These are phyloP conservation scores for Catagonus wagneri DNA, from an alignment of 2,113 vertebrate species.

Conservation along the genomic window DNA sequence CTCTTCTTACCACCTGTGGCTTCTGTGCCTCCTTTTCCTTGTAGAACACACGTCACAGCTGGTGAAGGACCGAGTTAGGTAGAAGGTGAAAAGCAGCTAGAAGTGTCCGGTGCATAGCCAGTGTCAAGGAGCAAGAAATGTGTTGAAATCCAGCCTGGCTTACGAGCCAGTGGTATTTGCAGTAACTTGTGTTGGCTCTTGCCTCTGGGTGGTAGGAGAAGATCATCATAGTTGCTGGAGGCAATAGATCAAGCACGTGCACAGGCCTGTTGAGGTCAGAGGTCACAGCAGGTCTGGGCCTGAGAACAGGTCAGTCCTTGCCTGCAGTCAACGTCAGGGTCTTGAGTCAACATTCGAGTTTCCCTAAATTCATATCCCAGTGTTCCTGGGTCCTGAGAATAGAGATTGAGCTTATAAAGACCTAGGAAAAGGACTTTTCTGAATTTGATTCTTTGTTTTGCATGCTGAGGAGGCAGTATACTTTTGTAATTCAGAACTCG, in stretches of 20 bases:
- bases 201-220: neutral
- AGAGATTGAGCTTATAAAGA: neutral
- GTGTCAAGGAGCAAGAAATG: neutral
- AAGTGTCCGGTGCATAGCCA: neutral
- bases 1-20: accelerated
- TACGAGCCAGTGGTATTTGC: neutral
- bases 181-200: neutral
- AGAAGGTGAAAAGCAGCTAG: neutral
- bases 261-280: neutral
- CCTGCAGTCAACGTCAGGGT: accelerated
- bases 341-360: neutral
- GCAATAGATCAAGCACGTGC: neutral
- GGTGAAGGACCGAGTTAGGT: neutral
- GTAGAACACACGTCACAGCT: neutral
- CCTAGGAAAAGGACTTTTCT: neutral
- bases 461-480: neutral
- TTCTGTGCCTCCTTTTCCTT: neutral
- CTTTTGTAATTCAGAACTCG: neutral
- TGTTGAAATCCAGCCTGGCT: neutral
- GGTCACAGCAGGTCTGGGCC: neutral
- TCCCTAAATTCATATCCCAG: neutral
- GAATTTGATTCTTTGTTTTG: neutral
- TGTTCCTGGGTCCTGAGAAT: neutral
- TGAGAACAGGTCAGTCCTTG: neutral
- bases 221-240: neutral